Base-by-base conservation (phyloP, 2,113 vertebrate genomes). In the Tetrax tetrax region DNA sequence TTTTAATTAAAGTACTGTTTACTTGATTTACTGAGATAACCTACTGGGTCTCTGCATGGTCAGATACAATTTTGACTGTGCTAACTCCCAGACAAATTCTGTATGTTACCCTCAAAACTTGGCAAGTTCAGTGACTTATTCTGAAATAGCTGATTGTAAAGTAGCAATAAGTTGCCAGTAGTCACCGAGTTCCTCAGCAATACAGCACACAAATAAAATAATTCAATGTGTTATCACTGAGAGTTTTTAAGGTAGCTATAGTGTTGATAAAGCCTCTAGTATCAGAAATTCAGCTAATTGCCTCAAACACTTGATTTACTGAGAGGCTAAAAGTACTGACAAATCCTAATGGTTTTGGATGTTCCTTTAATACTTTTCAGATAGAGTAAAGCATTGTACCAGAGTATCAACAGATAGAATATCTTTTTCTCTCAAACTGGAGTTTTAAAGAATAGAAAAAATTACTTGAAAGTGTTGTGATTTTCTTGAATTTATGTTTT, bases 261-360 rank as follows among this genome's bases (percentile, higher is more conserved):
- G 88, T 48, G 47, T 60, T 74, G 77, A 82, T 54, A 77, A 33
- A 43, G 35, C 66, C 63, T 87, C 83, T 63, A 9, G 8, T 68
- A 87, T 41, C 24, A 72, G 54, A 85, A 83, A 85, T 83, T 87
- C 57, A 93, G 51, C 79, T 92, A 87, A 94, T 56, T 83, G 77
- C 45, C 71, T 92, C 85, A 93, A 71, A 72, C 59, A 63, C 31
- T 91, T 86, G 80, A 94, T 96, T 83, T 91, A 95, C 53, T 71
- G 61, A 83, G 15, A 69, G 47, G 43, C 56, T 92, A 78, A 64
- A 80, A 77, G 43, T 35, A 84, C 60, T 87, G 83, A 91, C 35
- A 84, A 85, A 80, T 50, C 29, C 59, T 83, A 51, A 87, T 53
- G 60, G 0, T 71, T 87, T 65, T 45, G 21, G 35, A 74, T 35